phyloP scores from a whole-genome alignment of 2,888 invertebrate genomes.

The Lepidonotus clava region DNA sequence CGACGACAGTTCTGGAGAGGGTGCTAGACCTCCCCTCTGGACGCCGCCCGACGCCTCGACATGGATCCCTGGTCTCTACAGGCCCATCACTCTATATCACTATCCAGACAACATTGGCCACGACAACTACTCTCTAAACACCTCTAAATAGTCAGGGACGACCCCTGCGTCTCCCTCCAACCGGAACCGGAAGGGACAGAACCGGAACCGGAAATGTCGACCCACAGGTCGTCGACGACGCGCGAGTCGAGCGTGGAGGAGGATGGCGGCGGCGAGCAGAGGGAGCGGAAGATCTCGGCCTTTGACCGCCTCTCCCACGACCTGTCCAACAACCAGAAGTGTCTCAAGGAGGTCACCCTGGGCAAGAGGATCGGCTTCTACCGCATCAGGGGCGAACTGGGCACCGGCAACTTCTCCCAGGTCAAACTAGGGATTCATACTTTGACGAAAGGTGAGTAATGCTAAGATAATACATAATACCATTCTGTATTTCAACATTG shows the following conservation, averaged over 20 bases:
- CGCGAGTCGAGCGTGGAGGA: background rate
- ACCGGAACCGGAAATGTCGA: background rate
- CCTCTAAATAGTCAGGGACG: background rate
- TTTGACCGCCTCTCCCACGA: conserved; percentile 76
- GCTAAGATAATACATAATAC: background rate
- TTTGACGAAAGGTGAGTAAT: conserved; percentile 85
- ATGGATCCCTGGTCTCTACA: background rate
- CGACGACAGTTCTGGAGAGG: too few species aligned
- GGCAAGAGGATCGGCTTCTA: conserved; percentile 89
- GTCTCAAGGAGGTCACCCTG: conserved; percentile 85
- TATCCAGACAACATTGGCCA: background rate
- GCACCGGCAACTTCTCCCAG: conserved; percentile 89
- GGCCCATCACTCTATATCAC: background rate
- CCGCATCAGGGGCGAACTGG: conserved; percentile 87
- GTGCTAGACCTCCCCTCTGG: too few species aligned
- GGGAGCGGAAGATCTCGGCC: conserved; percentile 68
- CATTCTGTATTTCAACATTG: background rate
- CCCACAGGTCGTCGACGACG: background rate
- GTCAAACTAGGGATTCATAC: conserved; percentile 89
- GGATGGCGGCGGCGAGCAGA: background rate
- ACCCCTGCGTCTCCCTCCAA: background rate
- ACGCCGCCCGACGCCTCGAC: too few species aligned
- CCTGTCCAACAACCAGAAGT: conserved; percentile 75
- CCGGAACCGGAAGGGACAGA: background rate
- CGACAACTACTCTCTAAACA: background rate